phyloP scores from a whole-genome alignment of 2,797 vertebrate genomes.

The Coilia nasus region DNA sequence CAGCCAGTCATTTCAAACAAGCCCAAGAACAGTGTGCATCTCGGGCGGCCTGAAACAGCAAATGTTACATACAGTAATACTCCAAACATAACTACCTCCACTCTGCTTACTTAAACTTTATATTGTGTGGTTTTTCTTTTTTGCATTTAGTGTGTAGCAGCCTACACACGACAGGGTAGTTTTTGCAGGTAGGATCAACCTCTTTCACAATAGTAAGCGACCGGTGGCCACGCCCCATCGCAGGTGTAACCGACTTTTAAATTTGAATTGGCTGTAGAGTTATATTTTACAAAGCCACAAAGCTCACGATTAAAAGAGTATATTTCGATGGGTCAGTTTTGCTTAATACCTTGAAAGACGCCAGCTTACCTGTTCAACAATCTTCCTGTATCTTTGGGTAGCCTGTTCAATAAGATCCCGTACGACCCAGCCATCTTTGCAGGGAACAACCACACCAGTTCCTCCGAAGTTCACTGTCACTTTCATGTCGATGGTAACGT shows the following conservation, averaged over 20 bases:
- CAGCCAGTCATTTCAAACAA: background rate
- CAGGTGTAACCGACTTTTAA: conserved; percentile 4
- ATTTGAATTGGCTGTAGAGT: background rate
- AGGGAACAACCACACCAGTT: conserved; percentile 90
- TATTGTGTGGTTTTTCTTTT: no score
- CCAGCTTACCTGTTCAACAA: conserved; percentile 83
- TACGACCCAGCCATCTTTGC: conserved; percentile 84
- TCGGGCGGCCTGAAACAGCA: no score
- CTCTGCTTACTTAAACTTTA: no score
- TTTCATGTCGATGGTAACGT: conserved; percentile 76
- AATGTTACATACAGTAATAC: no score
- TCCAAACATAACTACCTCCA: no score
- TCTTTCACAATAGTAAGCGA: background rate
- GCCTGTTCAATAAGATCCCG: conserved; percentile 87
- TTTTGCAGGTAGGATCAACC: background rate
- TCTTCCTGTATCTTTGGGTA: conserved; percentile 84
- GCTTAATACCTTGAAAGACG: background rate
- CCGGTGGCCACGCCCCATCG: conserved; percentile 14
- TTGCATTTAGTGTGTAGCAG: no score
- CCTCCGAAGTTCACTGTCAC: conserved; percentile 89
- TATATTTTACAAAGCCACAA: background rate
- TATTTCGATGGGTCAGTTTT: no score
- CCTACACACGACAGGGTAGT: no score
- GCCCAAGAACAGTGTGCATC: background rate
- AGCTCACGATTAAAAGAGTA: background rate